phyloP scores from a whole-genome alignment of 2,113 vertebrate genomes.

The Amblyornis subalaris region DNA sequence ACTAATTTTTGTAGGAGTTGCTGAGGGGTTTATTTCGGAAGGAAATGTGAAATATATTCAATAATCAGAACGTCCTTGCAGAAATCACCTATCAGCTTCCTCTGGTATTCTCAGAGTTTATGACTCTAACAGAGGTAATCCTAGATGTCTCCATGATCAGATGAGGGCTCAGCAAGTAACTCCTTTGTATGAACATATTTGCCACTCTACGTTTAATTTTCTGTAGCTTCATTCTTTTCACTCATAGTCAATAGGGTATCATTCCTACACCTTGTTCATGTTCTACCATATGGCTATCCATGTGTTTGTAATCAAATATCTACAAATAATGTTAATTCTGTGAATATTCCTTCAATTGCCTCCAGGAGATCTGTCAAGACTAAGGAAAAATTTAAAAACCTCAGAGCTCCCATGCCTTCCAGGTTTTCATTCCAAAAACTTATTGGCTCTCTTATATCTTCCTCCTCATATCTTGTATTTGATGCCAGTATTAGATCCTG shows the following conservation, averaged over 20 bases:
- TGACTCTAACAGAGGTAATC: background rate
- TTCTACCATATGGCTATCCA: background rate
- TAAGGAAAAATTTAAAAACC: background rate
- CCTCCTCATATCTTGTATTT: background rate
- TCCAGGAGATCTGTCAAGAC: background rate
- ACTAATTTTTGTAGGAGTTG: background rate
- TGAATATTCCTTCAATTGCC: background rate
- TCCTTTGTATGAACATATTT: background rate
- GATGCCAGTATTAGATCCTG: background rate
- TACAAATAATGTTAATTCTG: background rate
- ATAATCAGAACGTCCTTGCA: background rate
- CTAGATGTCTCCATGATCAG: background rate
- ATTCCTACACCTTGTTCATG: background rate
- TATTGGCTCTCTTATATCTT: background rate
- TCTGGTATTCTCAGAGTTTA: background rate
- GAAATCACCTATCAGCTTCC: background rate
- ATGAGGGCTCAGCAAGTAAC: background rate
- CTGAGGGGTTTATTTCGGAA: background rate
- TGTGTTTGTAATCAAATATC: background rate
- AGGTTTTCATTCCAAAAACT: background rate
- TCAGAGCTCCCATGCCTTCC: background rate
- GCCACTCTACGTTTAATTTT: background rate
- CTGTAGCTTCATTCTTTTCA: background rate
- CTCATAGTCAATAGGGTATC: background rate
- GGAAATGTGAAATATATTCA: background rate